A percentile compares a stretch with the other conserved stretches of the same genome.
phyloP scores from a whole-genome alignment of 2,888 invertebrate genomes.

The Apamea monoglypha region DNA sequence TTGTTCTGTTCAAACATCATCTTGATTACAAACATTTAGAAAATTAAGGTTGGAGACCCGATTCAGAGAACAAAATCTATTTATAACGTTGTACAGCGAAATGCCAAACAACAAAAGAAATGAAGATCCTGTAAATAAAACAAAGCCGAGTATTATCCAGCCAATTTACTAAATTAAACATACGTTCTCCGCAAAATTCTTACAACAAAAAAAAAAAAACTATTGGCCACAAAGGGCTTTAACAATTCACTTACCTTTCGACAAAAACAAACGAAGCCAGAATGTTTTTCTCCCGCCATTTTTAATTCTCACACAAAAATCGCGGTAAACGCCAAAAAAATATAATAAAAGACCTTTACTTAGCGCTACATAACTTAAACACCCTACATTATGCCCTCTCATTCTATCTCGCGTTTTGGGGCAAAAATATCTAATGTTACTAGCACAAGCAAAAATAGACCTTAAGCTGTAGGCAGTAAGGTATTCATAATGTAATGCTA shows the following conservation, averaged over 20 bases:
- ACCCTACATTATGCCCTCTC: slow-evolving; percentile 81
- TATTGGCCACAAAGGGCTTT: slow-evolving; percentile 22
- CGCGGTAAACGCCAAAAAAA: slow-evolving; percentile 70
- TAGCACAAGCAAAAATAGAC: slow-evolving; percentile 56
- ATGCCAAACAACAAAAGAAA: not conserved
- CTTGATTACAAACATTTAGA: not conserved
- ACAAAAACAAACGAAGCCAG: slow-evolving; percentile 39
- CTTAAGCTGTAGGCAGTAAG: slow-evolving; percentile 63
- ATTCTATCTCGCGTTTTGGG: slow-evolving; percentile 75
- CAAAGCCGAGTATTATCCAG: slow-evolving; percentile 16
- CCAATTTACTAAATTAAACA: slow-evolving; percentile 42
- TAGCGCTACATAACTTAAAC: slow-evolving; percentile 83
- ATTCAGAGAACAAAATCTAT: not conserved
- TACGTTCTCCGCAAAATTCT: slow-evolving; percentile 2
- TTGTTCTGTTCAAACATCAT: not conserved
- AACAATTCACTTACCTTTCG: slow-evolving; percentile 49
- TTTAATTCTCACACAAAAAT: slow-evolving; percentile 66
- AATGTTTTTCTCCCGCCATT: slow-evolving; percentile 42
- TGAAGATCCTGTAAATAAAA: slow-evolving; percentile 23
- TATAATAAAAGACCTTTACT: slow-evolving; percentile 79
- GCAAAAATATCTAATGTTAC: slow-evolving; percentile 42
- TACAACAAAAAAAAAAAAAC: slow-evolving; percentile 26
- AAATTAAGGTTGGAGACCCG: not conserved
- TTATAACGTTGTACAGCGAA: not conserved
- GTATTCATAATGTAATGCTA: slow-evolving; percentile 59